phyloP scores from a whole-genome alignment of 2,888 invertebrate species.

The Oxystoma pomonae region DNA sequence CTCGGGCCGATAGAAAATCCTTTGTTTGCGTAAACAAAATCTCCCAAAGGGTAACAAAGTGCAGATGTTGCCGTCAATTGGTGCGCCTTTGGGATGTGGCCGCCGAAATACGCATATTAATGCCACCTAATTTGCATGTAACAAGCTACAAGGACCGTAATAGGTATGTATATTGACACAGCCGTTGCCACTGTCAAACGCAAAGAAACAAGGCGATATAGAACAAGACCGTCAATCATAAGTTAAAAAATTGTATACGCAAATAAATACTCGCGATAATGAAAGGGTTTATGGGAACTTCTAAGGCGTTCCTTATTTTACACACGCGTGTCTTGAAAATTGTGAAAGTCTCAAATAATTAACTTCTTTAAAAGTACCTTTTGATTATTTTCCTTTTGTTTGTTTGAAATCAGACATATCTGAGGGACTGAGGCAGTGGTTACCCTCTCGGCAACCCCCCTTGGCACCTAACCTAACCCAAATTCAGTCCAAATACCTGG shows the following conservation, averaged over 20 bases:
- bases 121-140: slow-evolving; percentile 48
- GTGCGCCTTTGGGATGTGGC: slow-evolving; percentile 37
- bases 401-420: no score
- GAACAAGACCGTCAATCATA: neutral
- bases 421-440: no score
- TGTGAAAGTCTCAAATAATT: no score
- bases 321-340: neutral
- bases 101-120: slow-evolving; percentile 44
- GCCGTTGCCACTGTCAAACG: slow-evolving; percentile 36
- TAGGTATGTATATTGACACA: slow-evolving; percentile 44
- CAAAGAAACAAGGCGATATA: neutral
- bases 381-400: no score
- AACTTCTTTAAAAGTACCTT: no score
- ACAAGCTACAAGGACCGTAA: slow-evolving; percentile 43
- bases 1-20: slow-evolving; percentile 21
- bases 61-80: slow-evolving; percentile 26
- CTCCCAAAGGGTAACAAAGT: slow-evolving; percentile 40
- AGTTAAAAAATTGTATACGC: neutral
- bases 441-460: no score
- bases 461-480: no score
- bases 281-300: neutral
- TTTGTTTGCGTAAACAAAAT: slow-evolving; percentile 45
- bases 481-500: no score
- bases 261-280: neutral
- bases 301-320: neutral